These are phyloP conservation scores for Resseliella maxima DNA, from an alignment of 2,888 invertebrate species.

Conservation along the genomic window DNA sequence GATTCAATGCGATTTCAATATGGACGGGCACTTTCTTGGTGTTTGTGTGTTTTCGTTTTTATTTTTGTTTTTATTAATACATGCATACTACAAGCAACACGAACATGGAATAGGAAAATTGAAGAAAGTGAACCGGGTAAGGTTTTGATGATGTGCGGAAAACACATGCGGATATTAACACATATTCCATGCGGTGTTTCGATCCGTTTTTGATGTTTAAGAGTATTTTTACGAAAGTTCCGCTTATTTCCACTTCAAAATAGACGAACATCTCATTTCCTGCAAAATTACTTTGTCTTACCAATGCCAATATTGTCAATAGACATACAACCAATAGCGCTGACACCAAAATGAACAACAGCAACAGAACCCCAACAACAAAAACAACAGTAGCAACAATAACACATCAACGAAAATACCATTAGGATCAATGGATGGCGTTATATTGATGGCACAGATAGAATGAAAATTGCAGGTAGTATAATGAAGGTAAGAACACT, in stretches of 20 bases:
- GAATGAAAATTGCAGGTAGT: not conserved
- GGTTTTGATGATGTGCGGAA: not conserved
- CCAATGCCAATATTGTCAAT: slow-evolving; percentile 19
- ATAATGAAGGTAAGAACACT: not conserved
- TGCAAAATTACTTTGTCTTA: not conserved
- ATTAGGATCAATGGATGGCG: too few species aligned
- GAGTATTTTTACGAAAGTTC: not conserved
- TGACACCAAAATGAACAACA: too few species aligned
- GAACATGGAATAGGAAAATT: not conserved
- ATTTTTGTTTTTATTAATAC: not conserved
- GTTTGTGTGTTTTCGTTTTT: not conserved
- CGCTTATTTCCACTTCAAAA: not conserved
- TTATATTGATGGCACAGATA: not conserved
- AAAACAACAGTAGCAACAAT: not conserved
- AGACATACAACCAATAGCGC: not conserved
- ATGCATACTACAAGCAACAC: not conserved
- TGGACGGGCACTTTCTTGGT: not conserved
- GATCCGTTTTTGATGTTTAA: not conserved
- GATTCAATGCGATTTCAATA: not conserved
- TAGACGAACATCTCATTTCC: slow-evolving; percentile 18
- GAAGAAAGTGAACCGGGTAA: not conserved
- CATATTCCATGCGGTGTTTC: slow-evolving; percentile 5
- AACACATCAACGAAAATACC: too few species aligned
- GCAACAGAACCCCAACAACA: not conserved
- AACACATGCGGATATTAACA: slow-evolving; percentile 46